These are phyloP conservation scores for Platanista minor DNA, from an alignment of 2,113 vertebrate species.

Conservation along the genomic window DNA sequence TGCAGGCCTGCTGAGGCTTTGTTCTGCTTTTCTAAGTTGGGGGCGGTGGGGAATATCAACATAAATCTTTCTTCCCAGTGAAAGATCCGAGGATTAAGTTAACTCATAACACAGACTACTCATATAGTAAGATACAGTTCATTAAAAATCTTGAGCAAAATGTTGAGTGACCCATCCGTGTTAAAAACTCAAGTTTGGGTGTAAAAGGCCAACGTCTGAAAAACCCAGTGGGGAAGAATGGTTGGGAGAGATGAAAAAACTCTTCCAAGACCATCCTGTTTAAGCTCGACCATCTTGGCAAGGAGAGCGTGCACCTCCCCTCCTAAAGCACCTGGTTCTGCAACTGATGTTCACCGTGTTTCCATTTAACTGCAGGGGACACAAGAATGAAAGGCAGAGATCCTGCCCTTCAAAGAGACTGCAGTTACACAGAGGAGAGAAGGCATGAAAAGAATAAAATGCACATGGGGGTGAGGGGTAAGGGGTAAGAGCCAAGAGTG, in stretches of 20 bases:
- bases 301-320: not conserved
- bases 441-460: not conserved
- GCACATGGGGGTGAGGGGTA: not conserved
- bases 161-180: not conserved
- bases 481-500: not conserved
- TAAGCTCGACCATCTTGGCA: not conserved
- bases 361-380: slow-evolving; percentile 12
- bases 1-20: slow-evolving; percentile 50
- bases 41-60: not conserved
- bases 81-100: slow-evolving; percentile 28
- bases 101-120: slow-evolving; percentile 41
- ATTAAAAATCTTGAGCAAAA: slow-evolving; percentile 53
- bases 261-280: not conserved
- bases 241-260: not conserved
- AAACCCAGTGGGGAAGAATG: not conserved
- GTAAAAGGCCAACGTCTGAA: slow-evolving; percentile 10
- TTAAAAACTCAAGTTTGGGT: not conserved
- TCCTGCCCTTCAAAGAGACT: not conserved
- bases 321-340: slow-evolving; percentile 7
- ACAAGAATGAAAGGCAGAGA: not conserved
- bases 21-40: slow-evolving; percentile 38
- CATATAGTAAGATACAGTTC: slow-evolving; percentile 40
- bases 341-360: slow-evolving; percentile 2
- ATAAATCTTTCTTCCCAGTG: slow-evolving; percentile 56
- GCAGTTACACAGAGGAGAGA: not conserved